Conservation (phyloP, 2,888 invertebrate species). For the Polydrusus pterygomalis region DNA sequence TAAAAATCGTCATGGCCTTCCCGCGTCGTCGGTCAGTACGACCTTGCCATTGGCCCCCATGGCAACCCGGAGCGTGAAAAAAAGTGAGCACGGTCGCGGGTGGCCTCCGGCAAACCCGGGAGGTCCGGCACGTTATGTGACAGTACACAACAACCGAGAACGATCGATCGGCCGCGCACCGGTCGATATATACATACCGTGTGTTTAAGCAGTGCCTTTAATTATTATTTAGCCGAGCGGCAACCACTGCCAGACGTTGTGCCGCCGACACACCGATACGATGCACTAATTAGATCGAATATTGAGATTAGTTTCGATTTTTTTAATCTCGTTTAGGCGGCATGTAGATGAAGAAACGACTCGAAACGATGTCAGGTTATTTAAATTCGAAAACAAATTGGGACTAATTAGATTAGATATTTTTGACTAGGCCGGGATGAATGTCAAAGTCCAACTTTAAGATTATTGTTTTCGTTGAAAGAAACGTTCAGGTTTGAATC, state of each 20-base stretch:
- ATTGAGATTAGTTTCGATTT: constrained; percentile 13
- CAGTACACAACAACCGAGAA: constrained; percentile 47
- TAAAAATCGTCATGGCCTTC: too few relatives aligned
- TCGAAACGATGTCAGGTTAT: neutral
- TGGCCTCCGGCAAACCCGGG: constrained; percentile 55
- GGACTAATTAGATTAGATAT: constrained; percentile 16
- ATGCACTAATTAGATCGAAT: constrained; percentile 30
- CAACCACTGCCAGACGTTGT: constrained; percentile 30
- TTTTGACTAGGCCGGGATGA: neutral
- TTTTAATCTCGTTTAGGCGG: neutral
- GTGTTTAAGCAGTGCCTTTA: constrained; percentile 6
- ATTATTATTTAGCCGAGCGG: constrained; percentile 28
- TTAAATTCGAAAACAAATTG: constrained; percentile 15
- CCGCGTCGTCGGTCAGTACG: neutral
- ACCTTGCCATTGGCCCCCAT: constrained; percentile 18
- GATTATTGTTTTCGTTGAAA: too few relatives aligned
- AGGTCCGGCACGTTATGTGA: constrained; percentile 55
- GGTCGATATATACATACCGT: constrained; percentile 18
- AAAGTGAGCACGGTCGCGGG: constrained; percentile 21
- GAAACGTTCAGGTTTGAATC: too few relatives aligned
- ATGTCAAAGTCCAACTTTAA: too few relatives aligned
- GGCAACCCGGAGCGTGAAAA: constrained; percentile 26
- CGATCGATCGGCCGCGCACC: constrained; percentile 31
- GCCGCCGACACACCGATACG: constrained; percentile 27
- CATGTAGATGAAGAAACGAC: neutral